Base-by-base conservation (phyloP, 2,888 invertebrate species). In the Apotomis betuletana region DNA sequence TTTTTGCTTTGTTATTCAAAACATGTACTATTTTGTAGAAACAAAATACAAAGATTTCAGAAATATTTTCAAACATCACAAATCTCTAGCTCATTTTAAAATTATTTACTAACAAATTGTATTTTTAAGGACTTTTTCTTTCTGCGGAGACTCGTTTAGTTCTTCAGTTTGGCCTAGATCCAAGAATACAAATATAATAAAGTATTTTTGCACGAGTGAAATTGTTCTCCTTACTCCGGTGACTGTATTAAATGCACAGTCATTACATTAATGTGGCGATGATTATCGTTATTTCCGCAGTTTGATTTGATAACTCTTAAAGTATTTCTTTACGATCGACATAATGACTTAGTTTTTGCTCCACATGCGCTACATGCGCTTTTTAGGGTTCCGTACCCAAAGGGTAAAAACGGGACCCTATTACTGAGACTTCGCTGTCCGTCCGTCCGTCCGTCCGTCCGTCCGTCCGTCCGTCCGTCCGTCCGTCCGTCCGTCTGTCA, bases 81-180 rank as follows among this genome's bases (percentile, higher is more conserved):
- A 9, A 4, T 49, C 49, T 9, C 9, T 10, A 9, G 5, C 38
- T 10, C 36, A 36, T 36, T 57, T 36, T 3, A 2, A 13, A 38
- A 13, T 44, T 6, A 44, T n/a, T 38, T 41, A 5, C 13, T 4
- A 44, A 67, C 49, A 4, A 38, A 3, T 38, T 58, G 38, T 12
- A 51, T 51, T 64, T 54, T 46, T 9, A 52, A 38, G 15, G 44
- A 38, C 27, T 67, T 9, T 58, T n/a, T 67, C 6, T 41, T 41
- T 41, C 41, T 6, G 41, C 6, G 4, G 41, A 41, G 41, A 41
- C 41, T 3, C 41, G 4, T 41, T 5, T 58, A 58, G 55, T 10
- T 44, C 55, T 65, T 55, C 57, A 49, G 46, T 46, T 58, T 71
- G 71, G 71, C 67, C 57, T 52, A 52, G 5, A 62, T 71, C 57